phyloP scores from a whole-genome alignment of 2,888 invertebrate genomes.

The Siphlonurus alternatus region DNA sequence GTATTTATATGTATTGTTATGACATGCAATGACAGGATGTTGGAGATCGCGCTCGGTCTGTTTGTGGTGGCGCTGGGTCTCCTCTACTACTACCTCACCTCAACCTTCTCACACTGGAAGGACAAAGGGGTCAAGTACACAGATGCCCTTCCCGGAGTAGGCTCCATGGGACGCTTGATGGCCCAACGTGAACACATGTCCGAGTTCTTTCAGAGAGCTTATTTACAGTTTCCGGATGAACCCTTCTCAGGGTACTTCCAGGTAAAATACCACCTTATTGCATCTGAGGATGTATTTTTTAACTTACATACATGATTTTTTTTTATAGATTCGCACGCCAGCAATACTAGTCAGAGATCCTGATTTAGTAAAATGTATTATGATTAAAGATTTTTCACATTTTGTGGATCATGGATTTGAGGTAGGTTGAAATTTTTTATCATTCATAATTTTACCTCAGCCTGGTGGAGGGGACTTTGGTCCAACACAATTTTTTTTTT shows the following conservation, averaged over 20 bases:
- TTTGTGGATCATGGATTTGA: constrained; percentile 11
- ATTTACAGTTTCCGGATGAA: too few relatives aligned
- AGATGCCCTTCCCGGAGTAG: neutral
- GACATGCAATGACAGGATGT: too few relatives aligned
- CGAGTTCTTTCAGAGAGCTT: neutral
- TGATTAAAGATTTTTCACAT: constrained; percentile 9
- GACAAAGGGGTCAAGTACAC: neutral
- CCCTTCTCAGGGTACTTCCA: neutral
- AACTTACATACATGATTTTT: neutral
- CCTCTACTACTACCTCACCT: neutral
- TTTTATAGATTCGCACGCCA: neutral
- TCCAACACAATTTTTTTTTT: too few relatives aligned
- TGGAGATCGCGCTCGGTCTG: too few relatives aligned
- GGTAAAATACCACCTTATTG: neutral
- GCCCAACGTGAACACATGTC: neutral
- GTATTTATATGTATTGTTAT: too few relatives aligned
- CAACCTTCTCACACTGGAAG: neutral
- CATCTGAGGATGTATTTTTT: neutral
- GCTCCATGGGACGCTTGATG: neutral
- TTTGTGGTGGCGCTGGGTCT: neutral
- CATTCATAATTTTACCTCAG: too few relatives aligned
- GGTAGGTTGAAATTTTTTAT: too few relatives aligned
- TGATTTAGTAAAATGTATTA: neutral
- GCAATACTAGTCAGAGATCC: neutral
- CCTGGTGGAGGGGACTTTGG: too few relatives aligned